Base-by-base conservation (phyloP, 2,797 vertebrate genomes). In the Chelidonichthys spinosus region DNA sequence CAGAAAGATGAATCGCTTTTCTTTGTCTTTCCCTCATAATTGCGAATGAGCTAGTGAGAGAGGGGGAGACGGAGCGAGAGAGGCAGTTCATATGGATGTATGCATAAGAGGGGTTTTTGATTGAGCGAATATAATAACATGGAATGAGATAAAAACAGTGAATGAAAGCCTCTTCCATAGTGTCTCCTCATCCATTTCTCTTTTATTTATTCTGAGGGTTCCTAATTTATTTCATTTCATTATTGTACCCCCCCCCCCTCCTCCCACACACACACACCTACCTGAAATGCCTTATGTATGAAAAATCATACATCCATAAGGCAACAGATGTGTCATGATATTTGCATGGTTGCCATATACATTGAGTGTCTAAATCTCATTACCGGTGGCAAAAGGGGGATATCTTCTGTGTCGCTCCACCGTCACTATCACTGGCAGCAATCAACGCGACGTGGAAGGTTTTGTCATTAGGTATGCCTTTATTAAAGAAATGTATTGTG, bases 11-110 rank as follows among this genome's bases (percentile, higher is more conserved):
- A 94, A 95, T 94, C 82, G 72, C 91, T 90, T 92, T 88, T 92
- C 92, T 94, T 94, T 94, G 93, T 94, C 92, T 94, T 93, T 93
- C 88, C 84, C 83, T 94, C 92, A 92, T 95, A 93, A 95, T 94
- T 93, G 92, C 81, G 74, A 92, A 86, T 82, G 82, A 89, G 90
- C 69, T 56, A 85, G 76, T 79, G 86, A 79, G 89, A 52, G 60
- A 32, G 42, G 60, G 70, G 83, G 86, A 25, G 25, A 69, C 75
- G 54, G 87, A 85, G 92, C 42, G 52, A 72, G 85, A 84, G 78
- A 81, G 83, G 78, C 78, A 92, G 90, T 94, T 94, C 91, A 91
- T 94, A 92, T 91, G 86, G 92, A 93, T 90, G 90, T 89, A 85
- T 85, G 89, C 86, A 90, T 93, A 89, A 90, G 85, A 88, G 83